phyloP scores from a whole-genome alignment of 1,140 invertebrate genomes.

The Drosophila lacteicornis region DNA sequence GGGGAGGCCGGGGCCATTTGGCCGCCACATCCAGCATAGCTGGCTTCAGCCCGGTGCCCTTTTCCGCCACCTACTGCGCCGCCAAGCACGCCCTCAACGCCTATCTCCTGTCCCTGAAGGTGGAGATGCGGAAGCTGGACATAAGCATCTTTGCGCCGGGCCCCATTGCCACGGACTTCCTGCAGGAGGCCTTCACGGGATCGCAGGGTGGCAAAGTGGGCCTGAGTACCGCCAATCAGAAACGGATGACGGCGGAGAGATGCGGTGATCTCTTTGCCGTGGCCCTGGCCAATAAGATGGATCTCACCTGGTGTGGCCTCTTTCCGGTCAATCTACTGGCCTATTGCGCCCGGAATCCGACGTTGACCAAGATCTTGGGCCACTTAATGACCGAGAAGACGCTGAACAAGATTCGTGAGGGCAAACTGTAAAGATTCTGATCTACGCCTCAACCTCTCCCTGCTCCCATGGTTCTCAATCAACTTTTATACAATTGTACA shows the following conservation, averaged over 20 bases:
- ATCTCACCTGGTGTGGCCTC: conserved; percentile 91
- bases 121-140: conserved; percentile 87
- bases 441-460: neutral
- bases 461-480: conserved; percentile 17
- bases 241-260: conserved; percentile 88
- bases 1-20: conserved; percentile 88
- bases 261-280: conserved; percentile 91
- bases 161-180: conserved; percentile 90
- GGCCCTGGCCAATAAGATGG: conserved; percentile 91
- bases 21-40: conserved; percentile 91
- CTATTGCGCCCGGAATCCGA: conserved; percentile 89
- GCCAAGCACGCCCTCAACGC: conserved; percentile 94
- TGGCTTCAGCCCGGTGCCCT: conserved; percentile 89
- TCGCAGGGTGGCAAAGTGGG: conserved; percentile 87
- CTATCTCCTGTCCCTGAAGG: conserved; percentile 88
- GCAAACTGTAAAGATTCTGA: conserved; percentile 56
- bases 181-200: conserved; percentile 90
- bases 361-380: conserved; percentile 85
- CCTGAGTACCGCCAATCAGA: conserved; percentile 85
- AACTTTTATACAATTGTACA: conserved; percentile 44
- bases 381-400: conserved; percentile 76
- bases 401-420: conserved; percentile 84
- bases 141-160: conserved; percentile 92
- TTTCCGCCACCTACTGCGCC: conserved; percentile 91
- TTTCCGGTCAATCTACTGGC: conserved; percentile 88